These are phyloP conservation scores for Acanthoscelides obtectus DNA, from an alignment of 2,888 invertebrate species.

Conservation along the genomic window DNA sequence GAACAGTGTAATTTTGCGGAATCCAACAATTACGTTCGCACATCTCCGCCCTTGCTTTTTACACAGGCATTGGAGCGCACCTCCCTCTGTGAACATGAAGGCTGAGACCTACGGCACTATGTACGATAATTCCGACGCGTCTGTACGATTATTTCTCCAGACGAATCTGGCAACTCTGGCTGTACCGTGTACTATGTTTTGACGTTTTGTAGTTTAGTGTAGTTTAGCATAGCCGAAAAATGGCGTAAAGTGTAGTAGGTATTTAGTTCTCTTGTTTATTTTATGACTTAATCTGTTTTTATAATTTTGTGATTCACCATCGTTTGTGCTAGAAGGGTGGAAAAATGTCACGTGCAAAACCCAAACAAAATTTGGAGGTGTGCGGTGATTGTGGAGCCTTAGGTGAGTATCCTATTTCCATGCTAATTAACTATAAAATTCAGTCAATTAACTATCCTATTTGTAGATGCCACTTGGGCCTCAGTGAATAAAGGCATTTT, in stretches of 20 bases:
- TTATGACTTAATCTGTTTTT: constrained; percentile 7
- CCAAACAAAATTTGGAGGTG: constrained; percentile 72
- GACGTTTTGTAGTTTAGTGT: no score
- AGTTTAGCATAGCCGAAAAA: constrained; percentile 4
- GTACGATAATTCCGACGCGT: no score
- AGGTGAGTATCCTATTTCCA: constrained; percentile 55
- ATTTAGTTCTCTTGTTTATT: constrained; percentile 12
- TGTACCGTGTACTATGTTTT: no score
- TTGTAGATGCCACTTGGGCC: constrained; percentile 91
- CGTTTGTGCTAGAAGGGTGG: background rate
- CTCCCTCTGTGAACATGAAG: no score
- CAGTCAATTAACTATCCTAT: constrained; percentile 8
- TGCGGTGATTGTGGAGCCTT: constrained; percentile 87
- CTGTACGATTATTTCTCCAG: no score
- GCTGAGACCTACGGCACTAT: no score
- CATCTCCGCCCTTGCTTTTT: no score
- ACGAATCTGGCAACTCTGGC: no score
- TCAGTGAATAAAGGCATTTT: constrained; percentile 93
- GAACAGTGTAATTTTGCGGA: no score
- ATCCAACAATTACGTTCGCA: no score
- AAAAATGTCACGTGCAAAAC: constrained; percentile 71
- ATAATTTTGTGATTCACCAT: background rate
- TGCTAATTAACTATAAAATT: constrained; percentile 14
- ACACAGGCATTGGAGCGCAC: no score
- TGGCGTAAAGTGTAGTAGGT: constrained; percentile 13